These are phyloP conservation scores for Eupleurogrammus muticus DNA, from an alignment of 2,797 vertebrate species.

Conservation along the genomic window DNA sequence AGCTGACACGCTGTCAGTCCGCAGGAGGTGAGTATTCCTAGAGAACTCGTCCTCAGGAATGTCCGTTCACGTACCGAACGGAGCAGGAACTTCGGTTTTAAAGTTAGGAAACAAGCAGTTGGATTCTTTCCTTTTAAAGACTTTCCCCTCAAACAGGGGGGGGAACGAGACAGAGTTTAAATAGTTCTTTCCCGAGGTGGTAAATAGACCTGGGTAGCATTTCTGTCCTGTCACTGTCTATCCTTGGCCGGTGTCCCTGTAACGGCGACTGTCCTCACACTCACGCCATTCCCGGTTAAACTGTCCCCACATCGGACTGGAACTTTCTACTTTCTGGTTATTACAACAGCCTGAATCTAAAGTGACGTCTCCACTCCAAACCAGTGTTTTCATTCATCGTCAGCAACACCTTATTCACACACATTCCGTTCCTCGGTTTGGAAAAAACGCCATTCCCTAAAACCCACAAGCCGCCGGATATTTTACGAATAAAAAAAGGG, in stretches of 20 bases:
- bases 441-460: background rate
- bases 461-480: background rate
- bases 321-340: background rate
- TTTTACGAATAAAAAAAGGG: slow-evolving; percentile 25
- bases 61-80: slow-evolving; percentile 12
- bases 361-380: slow-evolving; percentile 2
- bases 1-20: slow-evolving; percentile 75
- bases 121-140: too few relatives aligned
- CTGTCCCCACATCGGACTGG: slow-evolving; percentile 11
- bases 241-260: slow-evolving; percentile 35
- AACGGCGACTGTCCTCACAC: slow-evolving; percentile 16
- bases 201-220: slow-evolving; percentile 30
- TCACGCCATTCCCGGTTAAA: slow-evolving; percentile 4
- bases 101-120: slow-evolving; percentile 61
- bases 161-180: slow-evolving; percentile 49
- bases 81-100: background rate
- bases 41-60: slow-evolving; percentile 16
- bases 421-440: background rate
- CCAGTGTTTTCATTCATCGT: slow-evolving; percentile 23
- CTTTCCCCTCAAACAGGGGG: too few relatives aligned
- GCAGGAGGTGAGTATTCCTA: slow-evolving; percentile 43
- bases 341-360: slow-evolving; percentile 6
- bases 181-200: slow-evolving; percentile 51
- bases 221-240: slow-evolving; percentile 43
- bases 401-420: background rate